Base-by-base conservation (phyloP, 2,113 vertebrate genomes). In the Cricetomys ansorgei region DNA sequence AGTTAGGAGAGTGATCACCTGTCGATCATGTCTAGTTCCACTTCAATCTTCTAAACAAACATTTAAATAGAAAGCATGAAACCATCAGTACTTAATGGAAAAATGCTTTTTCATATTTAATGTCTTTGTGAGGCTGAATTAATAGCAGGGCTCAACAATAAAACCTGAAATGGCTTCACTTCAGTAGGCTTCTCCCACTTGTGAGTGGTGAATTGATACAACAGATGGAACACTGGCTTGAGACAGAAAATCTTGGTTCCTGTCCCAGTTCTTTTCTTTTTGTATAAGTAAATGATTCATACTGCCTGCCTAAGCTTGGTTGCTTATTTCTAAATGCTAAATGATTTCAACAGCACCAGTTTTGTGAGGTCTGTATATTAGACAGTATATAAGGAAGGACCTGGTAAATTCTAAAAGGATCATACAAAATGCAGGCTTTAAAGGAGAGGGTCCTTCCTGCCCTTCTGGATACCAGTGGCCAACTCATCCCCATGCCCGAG, bases 201-300 rank as follows among this genome's bases (percentile, higher is more conserved):
- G 53, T 59, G 17, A 53, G 40, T n/a, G 91, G 37, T 29, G 27
- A 92, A 95, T 84, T 88, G 92, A 23, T 89, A 65, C 55, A 77
- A 83, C 23, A 92, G 83, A 89, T 77, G 69, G 91, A 89, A 92
- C 59, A 72, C 45, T 81, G 45, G 93, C 87, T 89, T 70, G 45
- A 94, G 59, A 84, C n/a, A 83, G 37, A 93, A 92, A 96, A 83
- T 79, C n/a, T 95, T 97, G 67, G 69, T 96, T 96, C 50, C 88
- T 80, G 55, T 34, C 21, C 29, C 53, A 89, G 70, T 34, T 93
- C 55, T 90, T 96, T 89, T 62, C 75, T 93, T 87, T 86, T 80
- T 90, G 17, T 62, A 75, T 27, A 95, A 88, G 85, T 48, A 95
- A 84, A 93, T 91, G 48, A 96, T 91, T 91, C 55, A 55, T 64